phyloP scores from a whole-genome alignment of 2,888 invertebrate species.

The Lasioglossum villosulum region DNA sequence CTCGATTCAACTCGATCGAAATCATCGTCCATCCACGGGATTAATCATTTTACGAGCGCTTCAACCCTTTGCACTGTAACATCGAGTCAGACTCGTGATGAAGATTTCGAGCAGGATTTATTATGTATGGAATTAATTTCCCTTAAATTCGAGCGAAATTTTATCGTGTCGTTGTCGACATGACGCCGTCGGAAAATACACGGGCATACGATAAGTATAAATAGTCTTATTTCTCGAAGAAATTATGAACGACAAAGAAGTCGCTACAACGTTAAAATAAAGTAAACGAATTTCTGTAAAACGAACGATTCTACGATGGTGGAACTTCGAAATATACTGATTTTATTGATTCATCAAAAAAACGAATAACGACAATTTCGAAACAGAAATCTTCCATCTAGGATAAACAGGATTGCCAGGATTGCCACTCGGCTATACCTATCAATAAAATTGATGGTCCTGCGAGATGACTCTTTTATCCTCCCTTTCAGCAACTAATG shows the following conservation, averaged over 20 bases:
- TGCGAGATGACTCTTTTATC: constrained; percentile 50
- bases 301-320: neutral
- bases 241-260: too few relatives aligned
- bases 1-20: constrained; percentile 40
- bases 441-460: constrained; percentile 57
- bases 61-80: too few relatives aligned
- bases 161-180: too few relatives aligned
- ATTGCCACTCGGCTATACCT: constrained; percentile 35
- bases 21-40: constrained; percentile 42
- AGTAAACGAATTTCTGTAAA: too few relatives aligned
- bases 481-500: constrained; percentile 59
- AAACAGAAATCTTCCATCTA: neutral
- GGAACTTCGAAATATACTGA: neutral
- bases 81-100: too few relatives aligned
- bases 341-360: neutral
- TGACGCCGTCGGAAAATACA: too few relatives aligned
- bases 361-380: neutral
- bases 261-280: too few relatives aligned
- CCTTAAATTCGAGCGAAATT: too few relatives aligned
- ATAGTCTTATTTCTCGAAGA: too few relatives aligned
- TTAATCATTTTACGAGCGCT: constrained; percentile 30
- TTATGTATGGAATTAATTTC: too few relatives aligned
- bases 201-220: too few relatives aligned
- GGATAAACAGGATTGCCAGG: neutral
- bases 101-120: too few relatives aligned